Evolutionary conservation across 1,140 invertebrate species (phyloP), one percentile per base, ranked within the genome.

Genomic region (Melanaphis sacchari): DNA sequence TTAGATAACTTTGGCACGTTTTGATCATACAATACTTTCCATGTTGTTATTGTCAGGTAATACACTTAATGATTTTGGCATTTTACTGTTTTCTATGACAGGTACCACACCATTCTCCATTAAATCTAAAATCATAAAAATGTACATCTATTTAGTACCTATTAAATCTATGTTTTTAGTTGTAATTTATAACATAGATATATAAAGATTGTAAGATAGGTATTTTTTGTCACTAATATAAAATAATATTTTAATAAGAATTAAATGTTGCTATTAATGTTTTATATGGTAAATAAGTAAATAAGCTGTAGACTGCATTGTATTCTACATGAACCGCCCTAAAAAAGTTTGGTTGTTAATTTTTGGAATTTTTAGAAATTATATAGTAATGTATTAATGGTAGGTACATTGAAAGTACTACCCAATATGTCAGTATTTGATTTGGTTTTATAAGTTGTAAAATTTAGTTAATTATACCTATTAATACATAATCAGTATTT

Each of bases 11-110:
- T 81, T 91, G 59, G 41, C 90, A 49, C 59, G 43, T 81, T 76
- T 52, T 93, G 18, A 38, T 93, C 91, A 93, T 38, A 93, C 91
- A 54, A 93, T 93, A 54, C 91, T 93, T 85, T 93, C 91, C 91
- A 93, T 49, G 38, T 92, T 92, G 46, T 85, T 93, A 31, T 52
- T 93, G 21, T 93, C 91, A 22, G 81, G 91, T 41, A 93, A 82
- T 40, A 85, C n/a, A 84, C 91, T 92, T 92, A 92, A 92, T 9
- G 91, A 92, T 92, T 92, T 85, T 52, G 91, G 46, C 91, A 85
- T 85, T 93, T 93, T 93, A 49, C 15, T n/a, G 43, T 40, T n/a
- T n/a, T 92, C 91, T 66, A 92, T 82, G n/a, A 92, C 43, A 38
- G 76, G 26, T 9, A 40, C 36, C 40, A 49, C 21, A 2, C 81